Base-by-base conservation (phyloP, 2,888 invertebrate species). In the Argyresthia goedartella region DNA sequence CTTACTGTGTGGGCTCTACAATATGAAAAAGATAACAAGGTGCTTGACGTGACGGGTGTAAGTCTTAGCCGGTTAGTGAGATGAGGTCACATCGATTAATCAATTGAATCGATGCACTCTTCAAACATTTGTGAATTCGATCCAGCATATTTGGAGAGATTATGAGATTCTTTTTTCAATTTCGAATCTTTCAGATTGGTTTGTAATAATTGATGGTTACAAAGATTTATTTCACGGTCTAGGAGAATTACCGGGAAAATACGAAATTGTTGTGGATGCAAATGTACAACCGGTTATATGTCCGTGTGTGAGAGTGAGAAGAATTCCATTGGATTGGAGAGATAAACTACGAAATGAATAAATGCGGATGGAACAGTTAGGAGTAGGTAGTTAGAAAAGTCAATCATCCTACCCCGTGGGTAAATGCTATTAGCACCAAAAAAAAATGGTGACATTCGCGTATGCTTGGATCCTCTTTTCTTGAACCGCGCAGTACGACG, bases 301-400 rank as follows among this genome's bases (percentile, higher is more conserved):
- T 42, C 50, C 56, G n/a, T n/a, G n/a, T n/a, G n/a, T n/a, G n/a
- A n/a, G n/a, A 9, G 51, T 49, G 1, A 46, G 56, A 14, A 54
- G 54, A 44, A 53, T 54, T 14, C 55, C 56, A 1, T 8, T 55
- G 7, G 51, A 52, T 3, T 14, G 55, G 7, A 36, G 53, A 9
- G 56, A 52, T 15, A 44, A 52, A 15, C 35, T 57, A 25, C 13
- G 9, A 8, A 36, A 9, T 0, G 54, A 54, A 36, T 35, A 54
- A 9, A 15, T 36, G 11, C 15, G 42, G 1, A 57, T 57, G 57
- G 51, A 43, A 8, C n/a, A 54, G 8, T 34, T 58, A 16, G 59
- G 58, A n/a, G n/a, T n/a, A n/a, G 1, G 58, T 59, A 0, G 59
- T 61, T 11, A 44, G 56, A 41, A 60, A 58, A 25, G 59, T 59